Evolutionary conservation across 2,113 vertebrate genomes (phyloP).

Genomic region (Semicossyphus pulcher): DNA sequence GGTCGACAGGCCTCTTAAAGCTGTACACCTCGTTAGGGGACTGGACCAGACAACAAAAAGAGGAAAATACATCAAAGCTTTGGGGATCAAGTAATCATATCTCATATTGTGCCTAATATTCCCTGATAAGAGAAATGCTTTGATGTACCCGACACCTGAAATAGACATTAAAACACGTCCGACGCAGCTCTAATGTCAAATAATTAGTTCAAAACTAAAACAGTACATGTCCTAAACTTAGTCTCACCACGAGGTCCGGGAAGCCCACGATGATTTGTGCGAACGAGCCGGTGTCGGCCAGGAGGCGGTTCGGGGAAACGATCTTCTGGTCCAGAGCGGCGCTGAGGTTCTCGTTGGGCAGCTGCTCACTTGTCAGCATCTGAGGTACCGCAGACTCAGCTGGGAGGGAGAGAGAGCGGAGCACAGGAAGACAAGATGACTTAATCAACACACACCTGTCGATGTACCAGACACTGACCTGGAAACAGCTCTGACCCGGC

Average conservation of each 20-base stretch:
- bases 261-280: conserved; percentile 91
- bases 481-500: too few relatives aligned
- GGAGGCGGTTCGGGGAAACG: conserved; percentile 91
- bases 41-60: conserved; percentile 72
- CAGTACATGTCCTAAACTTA: not conserved
- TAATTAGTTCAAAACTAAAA: not conserved
- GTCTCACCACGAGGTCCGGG: conserved; percentile 94
- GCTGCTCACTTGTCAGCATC: conserved; percentile 89
- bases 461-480: too few relatives aligned
- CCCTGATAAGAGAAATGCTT: too few relatives aligned
- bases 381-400: conserved; percentile 81
- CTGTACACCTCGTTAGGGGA: conserved; percentile 94
- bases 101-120: too few relatives aligned
- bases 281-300: conserved; percentile 87
- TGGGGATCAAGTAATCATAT: too few relatives aligned
- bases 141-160: too few relatives aligned
- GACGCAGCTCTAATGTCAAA: not conserved
- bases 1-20: conserved; percentile 86
- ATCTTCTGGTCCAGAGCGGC: conserved; percentile 93
- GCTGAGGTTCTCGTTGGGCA: conserved; percentile 93
- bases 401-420: conserved; percentile 49
- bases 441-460: too few relatives aligned
- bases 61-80: not conserved
- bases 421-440: not conserved
- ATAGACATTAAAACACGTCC: too few relatives aligned